Evolutionary conservation across 2,888 invertebrate genomes (phyloP).

Genomic region (Microplitis manilae): DNA sequence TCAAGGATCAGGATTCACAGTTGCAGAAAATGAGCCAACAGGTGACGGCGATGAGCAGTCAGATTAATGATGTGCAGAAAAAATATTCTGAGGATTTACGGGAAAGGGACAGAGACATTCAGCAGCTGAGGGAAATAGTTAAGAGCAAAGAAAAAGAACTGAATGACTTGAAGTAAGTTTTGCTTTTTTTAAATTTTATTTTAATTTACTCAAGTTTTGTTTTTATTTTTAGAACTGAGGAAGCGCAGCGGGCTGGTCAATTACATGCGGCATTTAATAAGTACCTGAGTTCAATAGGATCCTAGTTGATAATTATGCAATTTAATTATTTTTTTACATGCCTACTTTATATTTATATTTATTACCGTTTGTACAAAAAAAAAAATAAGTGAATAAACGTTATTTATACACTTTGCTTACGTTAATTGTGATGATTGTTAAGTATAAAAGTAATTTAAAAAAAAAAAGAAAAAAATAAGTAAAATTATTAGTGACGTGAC

Average conservation of each 20-base stretch:
- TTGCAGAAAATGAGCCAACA: constrained; percentile 59
- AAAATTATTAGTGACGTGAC: constrained; percentile 6
- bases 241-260: constrained; percentile 63
- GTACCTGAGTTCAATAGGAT: constrained; percentile 61
- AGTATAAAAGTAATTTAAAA: not conserved
- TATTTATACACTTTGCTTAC: not conserved
- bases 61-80: constrained; percentile 60
- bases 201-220: constrained; percentile 18
- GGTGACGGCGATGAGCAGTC: constrained; percentile 56
- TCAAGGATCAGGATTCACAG: constrained; percentile 59
- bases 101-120: constrained; percentile 59
- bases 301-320: constrained; percentile 47
- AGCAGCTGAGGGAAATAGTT: constrained; percentile 57
- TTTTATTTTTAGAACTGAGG: constrained; percentile 60
- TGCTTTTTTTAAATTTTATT: not conserved
- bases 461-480: not conserved
- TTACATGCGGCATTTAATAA: constrained; percentile 66
- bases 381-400: not conserved
- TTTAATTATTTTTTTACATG: not conserved
- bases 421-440: not conserved
- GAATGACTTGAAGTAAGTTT: constrained; percentile 59
- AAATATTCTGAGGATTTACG: constrained; percentile 56
- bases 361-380: not conserved
- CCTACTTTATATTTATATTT: not conserved
- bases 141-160: constrained; percentile 60